phyloP scores from a whole-genome alignment of 2,797 vertebrate species.

The Nothura maculosa region DNA sequence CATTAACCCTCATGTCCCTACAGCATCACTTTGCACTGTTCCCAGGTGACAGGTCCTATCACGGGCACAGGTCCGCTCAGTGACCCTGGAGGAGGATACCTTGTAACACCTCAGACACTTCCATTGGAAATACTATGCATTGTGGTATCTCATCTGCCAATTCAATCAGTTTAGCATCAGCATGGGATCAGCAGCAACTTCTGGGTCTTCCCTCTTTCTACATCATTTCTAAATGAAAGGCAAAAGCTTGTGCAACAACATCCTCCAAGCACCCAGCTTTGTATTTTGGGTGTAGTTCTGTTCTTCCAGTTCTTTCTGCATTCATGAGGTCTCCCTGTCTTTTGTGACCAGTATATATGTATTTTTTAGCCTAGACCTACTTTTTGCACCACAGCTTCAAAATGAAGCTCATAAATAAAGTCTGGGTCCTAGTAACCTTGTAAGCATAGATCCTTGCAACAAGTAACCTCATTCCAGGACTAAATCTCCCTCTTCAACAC shows the following conservation, averaged over 20 bases:
- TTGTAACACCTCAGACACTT: not conserved
- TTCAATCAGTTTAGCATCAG: not conserved
- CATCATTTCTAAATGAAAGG: not conserved
- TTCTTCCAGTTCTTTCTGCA: not conserved
- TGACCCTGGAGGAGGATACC: not conserved
- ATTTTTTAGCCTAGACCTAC: constrained; percentile 47
- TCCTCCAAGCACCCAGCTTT: not conserved
- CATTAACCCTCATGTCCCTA: rapidly evolving
- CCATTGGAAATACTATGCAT: not conserved
- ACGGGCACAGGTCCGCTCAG: rapidly evolving
- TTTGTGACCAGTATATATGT: not conserved
- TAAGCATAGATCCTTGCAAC: constrained; percentile 42
- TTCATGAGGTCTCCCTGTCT: not conserved
- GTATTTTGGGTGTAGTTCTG: not conserved
- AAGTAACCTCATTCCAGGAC: constrained; percentile 69
- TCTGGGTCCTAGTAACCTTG: constrained; percentile 60
- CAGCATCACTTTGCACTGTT: not conserved
- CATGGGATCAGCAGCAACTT: not conserved
- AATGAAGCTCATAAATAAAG: constrained; percentile 56
- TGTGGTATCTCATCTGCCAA: rapidly evolving
- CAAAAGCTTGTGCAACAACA: not conserved
- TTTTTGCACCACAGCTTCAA: constrained; percentile 26
- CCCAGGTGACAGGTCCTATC: not conserved
- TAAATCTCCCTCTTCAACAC: constrained; percentile 40
- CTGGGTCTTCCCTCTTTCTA: not conserved